Evolutionary conservation across 2,888 invertebrate genomes (phyloP).

Genomic region (Andrena minutula): DNA sequence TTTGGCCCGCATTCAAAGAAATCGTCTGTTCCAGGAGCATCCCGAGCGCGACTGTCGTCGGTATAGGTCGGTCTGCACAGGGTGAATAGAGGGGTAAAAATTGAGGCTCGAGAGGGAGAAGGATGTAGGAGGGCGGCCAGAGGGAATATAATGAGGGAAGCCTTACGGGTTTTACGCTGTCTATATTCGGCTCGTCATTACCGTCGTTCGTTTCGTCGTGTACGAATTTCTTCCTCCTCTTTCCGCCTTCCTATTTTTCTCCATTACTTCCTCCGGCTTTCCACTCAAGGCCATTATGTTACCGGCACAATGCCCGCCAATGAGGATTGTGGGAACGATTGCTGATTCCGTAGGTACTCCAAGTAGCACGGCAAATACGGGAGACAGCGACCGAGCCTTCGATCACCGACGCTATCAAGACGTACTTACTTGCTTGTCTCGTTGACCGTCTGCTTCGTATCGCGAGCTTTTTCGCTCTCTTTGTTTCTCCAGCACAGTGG

Average conservation of each 20-base stretch:
- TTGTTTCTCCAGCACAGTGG: no score
- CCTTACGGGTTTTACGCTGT: slow-evolving; percentile 66
- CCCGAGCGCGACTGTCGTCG: slow-evolving; percentile 56
- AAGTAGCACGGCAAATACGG: slow-evolving; percentile 24
- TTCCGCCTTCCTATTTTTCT: slow-evolving; percentile 36
- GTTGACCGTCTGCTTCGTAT: slow-evolving; percentile 10
- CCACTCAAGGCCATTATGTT: slow-evolving; percentile 68
- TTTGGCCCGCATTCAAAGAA: slow-evolving; percentile 76
- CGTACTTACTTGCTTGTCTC: background rate
- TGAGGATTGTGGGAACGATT: slow-evolving; percentile 57
- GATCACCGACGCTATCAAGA: slow-evolving; percentile 37
- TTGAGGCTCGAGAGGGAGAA: slow-evolving; percentile 33
- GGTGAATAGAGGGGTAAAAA: slow-evolving; percentile 47
- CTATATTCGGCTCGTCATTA: slow-evolving; percentile 74
- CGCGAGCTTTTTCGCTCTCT: no score
- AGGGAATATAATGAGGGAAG: slow-evolving; percentile 76
- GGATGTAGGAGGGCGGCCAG: slow-evolving; percentile 24
- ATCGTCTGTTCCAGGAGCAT: slow-evolving; percentile 66
- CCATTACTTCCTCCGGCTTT: slow-evolving; percentile 55
- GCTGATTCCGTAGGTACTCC: slow-evolving; percentile 49
- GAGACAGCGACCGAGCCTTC: slow-evolving; percentile 33
- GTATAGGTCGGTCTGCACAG: slow-evolving; percentile 33
- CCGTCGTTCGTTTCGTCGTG: slow-evolving; percentile 68
- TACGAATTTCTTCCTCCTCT: slow-evolving; percentile 49
- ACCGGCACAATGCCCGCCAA: slow-evolving; percentile 63